Evolutionary conservation across 2,797 vertebrate genomes (phyloP).

Genomic region (Hephaestus fuliginosus): DNA sequence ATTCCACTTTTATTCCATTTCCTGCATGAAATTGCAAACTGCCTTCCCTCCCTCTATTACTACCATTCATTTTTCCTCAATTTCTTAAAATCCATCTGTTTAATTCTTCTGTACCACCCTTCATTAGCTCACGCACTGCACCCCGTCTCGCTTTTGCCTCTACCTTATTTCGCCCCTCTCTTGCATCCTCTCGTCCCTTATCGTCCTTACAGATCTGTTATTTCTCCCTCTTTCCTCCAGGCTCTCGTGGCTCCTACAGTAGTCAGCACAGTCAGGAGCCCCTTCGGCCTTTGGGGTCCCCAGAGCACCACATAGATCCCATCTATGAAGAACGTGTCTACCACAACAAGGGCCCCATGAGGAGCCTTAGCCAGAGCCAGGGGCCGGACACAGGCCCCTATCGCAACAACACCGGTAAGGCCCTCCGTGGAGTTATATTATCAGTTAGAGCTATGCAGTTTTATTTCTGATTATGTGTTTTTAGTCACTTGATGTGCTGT

Average conservation of each 20-base stretch:
- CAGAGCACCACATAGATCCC: slow-evolving; percentile 97
- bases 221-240: slow-evolving; percentile 71
- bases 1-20: background rate
- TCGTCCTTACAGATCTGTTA: slow-evolving; percentile 1
- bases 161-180: background rate
- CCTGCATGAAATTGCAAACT: background rate
- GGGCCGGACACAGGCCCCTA: slow-evolving; percentile 94
- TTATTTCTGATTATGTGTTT: fast-evolving
- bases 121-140: background rate
- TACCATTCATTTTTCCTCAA: background rate
- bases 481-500: background rate
- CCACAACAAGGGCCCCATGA: slow-evolving; percentile 98
- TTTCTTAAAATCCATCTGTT: background rate
- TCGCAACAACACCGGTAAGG: slow-evolving; percentile 95
- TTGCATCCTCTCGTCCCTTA: background rate
- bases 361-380: slow-evolving; percentile 97
- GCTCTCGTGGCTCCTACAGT: slow-evolving; percentile 96
- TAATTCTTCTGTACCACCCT: background rate
- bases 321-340: slow-evolving; percentile 98
- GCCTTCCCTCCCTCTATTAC: background rate
- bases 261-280: slow-evolving; percentile 96
- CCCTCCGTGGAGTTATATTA: background rate
- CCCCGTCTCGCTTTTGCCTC: background rate
- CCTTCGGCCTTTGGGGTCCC: slow-evolving; percentile 95
- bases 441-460: background rate